Percentiles rank a stretch among this genome's conserved stretches.
phyloP scores from a whole-genome alignment of 2,888 invertebrate genomes.

The Ophion ellenae region DNA sequence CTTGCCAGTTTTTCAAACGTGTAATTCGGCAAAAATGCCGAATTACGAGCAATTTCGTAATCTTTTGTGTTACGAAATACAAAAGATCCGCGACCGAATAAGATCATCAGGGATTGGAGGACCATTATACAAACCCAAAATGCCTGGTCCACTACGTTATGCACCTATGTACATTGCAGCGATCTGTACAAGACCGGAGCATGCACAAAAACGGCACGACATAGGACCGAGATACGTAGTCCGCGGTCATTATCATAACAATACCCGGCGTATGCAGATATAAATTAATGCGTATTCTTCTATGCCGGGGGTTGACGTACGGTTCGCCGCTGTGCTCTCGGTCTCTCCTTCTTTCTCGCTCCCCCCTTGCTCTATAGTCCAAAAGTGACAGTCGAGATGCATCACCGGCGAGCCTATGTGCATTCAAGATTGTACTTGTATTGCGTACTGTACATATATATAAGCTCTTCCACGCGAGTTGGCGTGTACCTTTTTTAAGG shows the following conservation, averaged over 20 bases:
- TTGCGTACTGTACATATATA: not conserved
- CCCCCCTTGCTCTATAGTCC: slow-evolving; percentile 45
- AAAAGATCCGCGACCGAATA: no score
- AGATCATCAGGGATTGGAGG: no score
- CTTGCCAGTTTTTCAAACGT: no score
- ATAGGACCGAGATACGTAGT: slow-evolving; percentile 55
- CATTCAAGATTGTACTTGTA: slow-evolving; percentile 36
- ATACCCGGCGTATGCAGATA: slow-evolving; percentile 81
- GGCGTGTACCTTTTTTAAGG: no score
- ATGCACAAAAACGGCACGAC: slow-evolving; percentile 46
- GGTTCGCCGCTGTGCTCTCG: slow-evolving; percentile 56
- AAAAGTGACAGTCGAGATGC: slow-evolving; percentile 63
- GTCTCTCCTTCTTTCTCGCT: slow-evolving; percentile 50
- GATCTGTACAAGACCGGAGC: not conserved
- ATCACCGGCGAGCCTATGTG: slow-evolving; percentile 58
- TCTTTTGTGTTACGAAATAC: no score
- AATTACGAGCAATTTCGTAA: no score
- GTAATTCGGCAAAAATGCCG: no score
- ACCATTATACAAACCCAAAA: not conserved
- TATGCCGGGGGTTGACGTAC: slow-evolving; percentile 76
- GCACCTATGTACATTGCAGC: not conserved
- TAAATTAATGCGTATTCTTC: slow-evolving; percentile 83
- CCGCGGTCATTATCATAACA: slow-evolving; percentile 81
- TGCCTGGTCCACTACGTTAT: not conserved
- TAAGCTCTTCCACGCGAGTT: no score